Base-by-base conservation (phyloP, 2,797 vertebrate genomes). In the Corythornis leucogaster region DNA sequence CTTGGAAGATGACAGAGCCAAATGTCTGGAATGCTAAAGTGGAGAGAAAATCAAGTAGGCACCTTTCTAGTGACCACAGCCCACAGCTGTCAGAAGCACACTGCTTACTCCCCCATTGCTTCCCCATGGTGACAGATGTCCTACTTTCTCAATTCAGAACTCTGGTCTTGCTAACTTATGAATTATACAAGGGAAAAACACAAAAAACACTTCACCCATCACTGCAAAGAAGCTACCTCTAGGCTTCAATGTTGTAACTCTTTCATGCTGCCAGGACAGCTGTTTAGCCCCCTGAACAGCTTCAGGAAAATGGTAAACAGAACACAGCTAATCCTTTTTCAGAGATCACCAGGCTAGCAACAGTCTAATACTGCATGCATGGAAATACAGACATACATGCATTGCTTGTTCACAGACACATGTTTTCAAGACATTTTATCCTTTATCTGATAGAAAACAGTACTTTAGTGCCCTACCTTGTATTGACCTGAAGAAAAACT, bases 91-190 rank as follows among this genome's bases (percentile, higher is more conserved):
- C 92, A 92, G 90, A 77, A 92, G 71, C 84, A 73, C 2, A 1
- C 75, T 80, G 54, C 1, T 0, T n/a, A 9, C 66, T 87, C 79
- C 81, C 78, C 93, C 76, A 42, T 35, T 54, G 86, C 88, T 94
- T 94, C 90, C 94, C 93, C 79, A 73, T 93, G 93, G 93, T 95
- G 96, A 96, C 94, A 96, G 92, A 92, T 96, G 96, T 90, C 95
- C 95, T 96, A 96, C 93, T 96, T 96, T 80, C 80, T 69, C 88
- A 76, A 85, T 89, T 93, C 73, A 90, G 53, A 93, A 87, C 86
- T 90, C 81, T 93, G 92, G 86, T 67, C 88, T 19, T 90, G 86
- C 84, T 92, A 91, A 87, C 84, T 95, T 94, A 94, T 96, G 90
- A 96, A 95, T 96, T 95, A 96, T 96, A 95, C 94, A 95, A 82